Evolutionary conservation across 2,797 vertebrate genomes (phyloP), one percentile per base, ranked within the genome.

Genomic region (Galaxias olidus): DNA sequence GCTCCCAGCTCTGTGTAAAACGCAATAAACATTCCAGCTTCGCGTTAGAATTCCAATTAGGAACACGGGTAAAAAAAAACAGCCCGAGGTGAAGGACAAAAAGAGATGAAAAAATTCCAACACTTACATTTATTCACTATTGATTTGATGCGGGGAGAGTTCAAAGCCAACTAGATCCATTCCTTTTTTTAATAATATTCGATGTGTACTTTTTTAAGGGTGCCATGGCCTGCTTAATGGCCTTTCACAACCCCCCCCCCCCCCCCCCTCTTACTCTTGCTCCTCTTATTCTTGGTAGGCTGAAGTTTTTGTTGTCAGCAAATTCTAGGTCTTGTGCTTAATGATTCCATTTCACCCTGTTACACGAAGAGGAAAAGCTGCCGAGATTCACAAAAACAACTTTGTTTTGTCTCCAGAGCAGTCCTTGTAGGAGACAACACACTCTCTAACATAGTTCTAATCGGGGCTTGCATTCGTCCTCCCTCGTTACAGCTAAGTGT

Each of bases 61-160:
- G 51, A 68, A 10, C 56, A 68, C 53, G 30, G 30, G 30, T 30
- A 60, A 65, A 55, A 17, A 51, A 64, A 61, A 69, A 63, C 13
- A 41, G 69, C 60, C 74, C 12, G 60, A 44, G 74, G 57, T 68
- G 45, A 48, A 52, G 63, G 40, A 66, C 58, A 41, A 40, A 60
- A 63, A 51, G 43, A 49, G 59, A 70, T 69, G 56, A 68, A 69
- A 67, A 69, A 73, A 3, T 30, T 66, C 42, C 41, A 60, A 59
- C 48, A 30, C 53, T 58, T 62, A 68, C 71, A 68, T 73, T 65
- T 77, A 73, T 70, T 73, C 59, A 58, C 61, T 65, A 66, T 72
- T 72, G 59, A 72, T 76, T 77, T 49, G 71, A 65, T 62, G 61
- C 17, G 49, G 19, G 14, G 47, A 51, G 43, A 73, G 71, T 70